Base-by-base conservation (phyloP, 2,113 vertebrate genomes). In the Meles meles region DNA sequence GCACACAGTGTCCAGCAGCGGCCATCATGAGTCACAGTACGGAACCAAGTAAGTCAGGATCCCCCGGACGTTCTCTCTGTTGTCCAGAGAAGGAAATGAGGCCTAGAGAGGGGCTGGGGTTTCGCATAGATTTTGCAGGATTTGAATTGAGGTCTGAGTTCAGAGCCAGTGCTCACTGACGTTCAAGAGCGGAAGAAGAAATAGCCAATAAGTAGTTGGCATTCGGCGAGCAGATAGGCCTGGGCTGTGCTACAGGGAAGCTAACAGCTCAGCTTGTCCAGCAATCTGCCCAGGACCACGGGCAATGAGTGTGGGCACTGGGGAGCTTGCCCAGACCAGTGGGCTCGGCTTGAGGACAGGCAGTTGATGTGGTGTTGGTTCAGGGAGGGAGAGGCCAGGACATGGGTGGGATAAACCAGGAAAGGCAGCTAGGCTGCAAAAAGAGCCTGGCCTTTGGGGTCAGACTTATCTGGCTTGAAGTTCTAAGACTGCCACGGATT, bases 121-220 rank as follows among this genome's bases (percentile, higher is more conserved):
- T 90, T 63, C 34, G 49, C 63, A 11, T 31, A 44, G 20, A 37
- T 47, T n/a, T 82, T 34, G 13, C 52, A 34, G 42, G 67, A 71
- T 55, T 67, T 47, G 63, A 93, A 93, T 49, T 88, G 29, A 59
- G 76, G 71, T 55, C 82, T 79, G 65, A 80, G 44, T 44, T 42
- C 39, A 65, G 52, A 79, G 59, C 18, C 14, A 27, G 77, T 29
- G n/a, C 49, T 69, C 31, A 17, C 2, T 34, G 55, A 14, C n/a
- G 27, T 39, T 80, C 20, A 37, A 59, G 63, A 71, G 80, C 37
- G 47, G 18, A n/a, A 80, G 80, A 57, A 5, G 23, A 85, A 63
- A 80, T 7, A 44, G 44, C 25, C 12, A 21, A 3, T 17, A 42
- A 7, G 91, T 13, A 44, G 81, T 2, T 47, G 14, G 63, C 39